Base-by-base conservation (phyloP, 2,888 invertebrate genomes). In the Temnothorax unifasciatus region DNA sequence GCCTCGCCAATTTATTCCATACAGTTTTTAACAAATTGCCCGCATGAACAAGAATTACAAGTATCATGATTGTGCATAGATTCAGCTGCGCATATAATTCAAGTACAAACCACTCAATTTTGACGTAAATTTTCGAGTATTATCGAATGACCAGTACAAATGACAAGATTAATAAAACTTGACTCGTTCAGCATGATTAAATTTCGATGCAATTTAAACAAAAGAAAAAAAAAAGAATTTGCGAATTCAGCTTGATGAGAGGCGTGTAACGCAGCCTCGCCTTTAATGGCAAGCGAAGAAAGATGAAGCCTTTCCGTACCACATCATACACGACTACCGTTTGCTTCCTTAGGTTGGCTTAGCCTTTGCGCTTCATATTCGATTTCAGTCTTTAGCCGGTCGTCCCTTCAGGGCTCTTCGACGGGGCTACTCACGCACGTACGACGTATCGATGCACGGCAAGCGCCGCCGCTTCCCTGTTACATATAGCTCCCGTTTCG, bases 331-430 rank as follows among this genome's bases (percentile, higher is more conserved):
- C 82, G 88, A 91, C 91, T 92, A 91, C 91, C 88, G 93, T 90
- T 87, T 88, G 91, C 90, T 90, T 91, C 89, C 88, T 90, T 90
- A 83, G 89, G 87, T 87, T 88, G 85, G 92, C 92, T 92, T 89
- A 93, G 90, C 91, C 91, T 92, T 91, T 86, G 90, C 88, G 85
- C 83, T 91, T 92, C 93, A 92, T 93, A 93, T 93, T 93, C 93
- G 91, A 93, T 93, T 93, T 93, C 93, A 93, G 87, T 84, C 81
- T 87, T 88, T 79, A 82, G 59, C 87, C 84, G 83, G 77, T 71
- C 89, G 81, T 82, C 68, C 74, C 69, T 59, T 50, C 76, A 9
- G 64, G 74, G 54, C 82, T 69, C 81, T 84, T 79, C 85, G 88
- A 85, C 84, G 59, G 59, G 85, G 86, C 88, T 86, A 89, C 91